Evolutionary conservation across 2,797 vertebrate species (phyloP), one percentile per base, ranked within the genome.

Genomic region (Xenentodon cancila): DNA sequence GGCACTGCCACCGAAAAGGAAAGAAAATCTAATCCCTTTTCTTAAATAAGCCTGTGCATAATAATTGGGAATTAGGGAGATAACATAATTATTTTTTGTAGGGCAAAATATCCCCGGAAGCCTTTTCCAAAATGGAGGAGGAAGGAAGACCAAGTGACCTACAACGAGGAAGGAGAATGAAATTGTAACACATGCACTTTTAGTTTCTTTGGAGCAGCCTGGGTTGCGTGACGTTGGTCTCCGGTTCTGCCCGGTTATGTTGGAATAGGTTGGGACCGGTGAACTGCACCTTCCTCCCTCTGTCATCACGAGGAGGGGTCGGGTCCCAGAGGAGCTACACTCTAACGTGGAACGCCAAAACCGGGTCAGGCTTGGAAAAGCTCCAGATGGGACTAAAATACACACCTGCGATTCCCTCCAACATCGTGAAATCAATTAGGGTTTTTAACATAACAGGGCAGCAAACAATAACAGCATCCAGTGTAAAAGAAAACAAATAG

Each of bases 41-140:
- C 87, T 93, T 93, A 91, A 93, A 90, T 91, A 91, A 92, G 90
- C 87, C 84, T 90, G 82, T 92, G 91, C 89, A 93, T 92, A 93
- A 92, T 93, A 93, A 94, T 91, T 93, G 92, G 90, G 89, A 93
- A 92, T 93, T 91, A 91, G 90, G 88, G 90, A 93, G 89, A 92
- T 89, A 82, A 84, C 88, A 92, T 93, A 91, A 93, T 94, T 93
- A 92, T 93, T 93, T 92, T 94, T 94, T 93, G 91, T 94, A 91
- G 93, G 93, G 85, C 93, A 89, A 92, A 91, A 91, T 88, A 92
- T 92, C 86, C 92, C 93, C 87, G 73, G 77, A 92, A 94, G 93
- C 93, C 62, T 68, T 89, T 89, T 89, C 86, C 86, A 90, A 93
- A 93, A 91, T 89, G 89, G 86, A 88, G 81, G 75, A 42, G 45